Percentiles rank a stretch among this genome's conserved stretches.
These are phyloP conservation scores for Rhizomys pruinosus DNA, from an alignment of 2,113 vertebrate species.

Conservation along the genomic window DNA sequence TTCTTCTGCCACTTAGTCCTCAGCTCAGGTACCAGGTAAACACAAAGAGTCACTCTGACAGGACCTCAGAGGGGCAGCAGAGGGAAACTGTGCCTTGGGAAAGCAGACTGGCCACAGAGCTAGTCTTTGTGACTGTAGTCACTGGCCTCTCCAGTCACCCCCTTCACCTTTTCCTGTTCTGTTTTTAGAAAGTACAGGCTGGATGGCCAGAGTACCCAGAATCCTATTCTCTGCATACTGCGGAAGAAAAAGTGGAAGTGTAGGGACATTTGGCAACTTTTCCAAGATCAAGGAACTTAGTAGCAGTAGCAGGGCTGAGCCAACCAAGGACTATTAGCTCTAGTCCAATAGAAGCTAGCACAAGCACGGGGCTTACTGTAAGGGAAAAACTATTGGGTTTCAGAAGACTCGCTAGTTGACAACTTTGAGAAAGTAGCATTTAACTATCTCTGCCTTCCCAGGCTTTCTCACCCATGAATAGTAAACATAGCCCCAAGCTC, in stretches of 20 bases:
- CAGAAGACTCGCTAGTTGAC: background rate
- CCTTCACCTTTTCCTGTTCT: background rate
- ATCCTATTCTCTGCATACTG: background rate
- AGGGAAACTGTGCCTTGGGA: background rate
- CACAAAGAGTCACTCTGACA: background rate
- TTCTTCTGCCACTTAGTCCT: background rate
- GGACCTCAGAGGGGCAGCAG: background rate
- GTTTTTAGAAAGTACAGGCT: slow-evolving; percentile 9
- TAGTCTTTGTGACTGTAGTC: background rate
- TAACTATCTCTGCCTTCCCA: background rate
- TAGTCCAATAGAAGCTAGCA: background rate
- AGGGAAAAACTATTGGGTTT: background rate
- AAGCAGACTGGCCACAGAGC: slow-evolving; percentile 7
- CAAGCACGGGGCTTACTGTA: background rate
- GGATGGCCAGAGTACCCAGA: background rate
- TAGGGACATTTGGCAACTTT: background rate
- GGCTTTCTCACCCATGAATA: background rate
- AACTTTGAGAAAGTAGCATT: background rate
- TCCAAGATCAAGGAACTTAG: slow-evolving; percentile 3
- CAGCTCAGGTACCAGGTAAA: background rate
- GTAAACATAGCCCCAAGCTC: background rate
- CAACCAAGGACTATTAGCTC: background rate
- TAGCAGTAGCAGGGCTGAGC: background rate
- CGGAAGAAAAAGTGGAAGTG: background rate
- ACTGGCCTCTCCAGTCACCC: background rate